phyloP scores from a whole-genome alignment of 1,140 invertebrate genomes.

The Geopemphigus sp. region DNA sequence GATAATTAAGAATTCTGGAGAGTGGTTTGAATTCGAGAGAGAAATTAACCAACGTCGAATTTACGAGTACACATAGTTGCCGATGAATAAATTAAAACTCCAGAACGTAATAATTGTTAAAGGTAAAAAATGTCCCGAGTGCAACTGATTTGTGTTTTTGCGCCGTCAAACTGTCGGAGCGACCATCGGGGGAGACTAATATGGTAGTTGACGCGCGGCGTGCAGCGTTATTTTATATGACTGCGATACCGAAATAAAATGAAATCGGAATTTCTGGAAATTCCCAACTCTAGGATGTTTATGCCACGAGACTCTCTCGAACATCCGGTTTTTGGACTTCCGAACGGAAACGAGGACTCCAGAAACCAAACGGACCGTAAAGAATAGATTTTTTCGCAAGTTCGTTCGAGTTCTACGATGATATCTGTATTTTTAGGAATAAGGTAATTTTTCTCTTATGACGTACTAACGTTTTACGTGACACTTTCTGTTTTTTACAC shows the following conservation, averaged over 20 bases:
- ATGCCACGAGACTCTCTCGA: neutral
- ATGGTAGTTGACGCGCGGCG: neutral
- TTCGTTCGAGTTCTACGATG: neutral
- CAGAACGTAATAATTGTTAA: too few relatives aligned
- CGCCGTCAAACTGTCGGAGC: too few relatives aligned
- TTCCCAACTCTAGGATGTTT: neutral
- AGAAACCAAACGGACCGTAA: slow-evolving; percentile 2
- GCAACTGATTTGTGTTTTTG: too few relatives aligned
- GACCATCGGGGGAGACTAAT: too few relatives aligned
- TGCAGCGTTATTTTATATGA: neutral
- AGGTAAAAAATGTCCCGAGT: too few relatives aligned
- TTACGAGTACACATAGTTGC: too few relatives aligned
- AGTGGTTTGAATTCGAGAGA: too few relatives aligned
- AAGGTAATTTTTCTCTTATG: neutral
- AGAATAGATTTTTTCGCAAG: neutral
- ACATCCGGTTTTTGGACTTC: slow-evolving; percentile 11
- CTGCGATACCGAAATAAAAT: neutral
- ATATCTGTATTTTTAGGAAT: slow-evolving; percentile 1
- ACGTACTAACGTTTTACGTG: neutral
- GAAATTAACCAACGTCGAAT: too few relatives aligned
- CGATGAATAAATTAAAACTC: too few relatives aligned
- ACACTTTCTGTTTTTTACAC: neutral
- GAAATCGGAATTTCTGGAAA: neutral
- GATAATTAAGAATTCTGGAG: too few relatives aligned
- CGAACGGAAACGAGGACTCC: neutral